A percentile compares a stretch with the other conserved stretches of the same genome.
These are phyloP conservation scores for Rotaria sp. DNA, from an alignment of 2,888 invertebrate species.

Conservation along the genomic window DNA sequence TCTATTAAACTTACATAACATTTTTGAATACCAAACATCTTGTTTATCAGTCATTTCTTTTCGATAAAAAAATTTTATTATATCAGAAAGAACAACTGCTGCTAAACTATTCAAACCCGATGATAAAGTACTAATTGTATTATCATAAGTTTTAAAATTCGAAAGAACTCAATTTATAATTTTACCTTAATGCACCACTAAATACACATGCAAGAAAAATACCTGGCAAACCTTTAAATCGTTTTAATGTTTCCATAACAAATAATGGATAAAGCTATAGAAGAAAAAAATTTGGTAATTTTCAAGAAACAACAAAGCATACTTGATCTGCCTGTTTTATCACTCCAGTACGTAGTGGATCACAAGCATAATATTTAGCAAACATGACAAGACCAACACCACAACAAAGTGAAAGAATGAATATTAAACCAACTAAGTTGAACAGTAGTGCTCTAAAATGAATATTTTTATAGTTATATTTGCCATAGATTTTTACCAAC, in stretches of 20 bases:
- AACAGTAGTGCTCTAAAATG: background rate
- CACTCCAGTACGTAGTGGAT: background rate
- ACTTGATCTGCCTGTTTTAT: background rate
- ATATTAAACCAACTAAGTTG: background rate
- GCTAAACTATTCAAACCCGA: slow-evolving; percentile 35
- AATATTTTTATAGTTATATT: background rate
- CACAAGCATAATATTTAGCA: background rate
- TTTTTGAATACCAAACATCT: slow-evolving; percentile 4
- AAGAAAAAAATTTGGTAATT: background rate
- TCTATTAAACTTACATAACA: background rate
- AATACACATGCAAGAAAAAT: slow-evolving; percentile 91
- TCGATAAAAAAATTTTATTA: slow-evolving; percentile 29
- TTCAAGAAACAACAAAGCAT: background rate
- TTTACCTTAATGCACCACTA: slow-evolving; percentile 75
- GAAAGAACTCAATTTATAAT: too few relatives aligned
- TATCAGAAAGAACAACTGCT: slow-evolving; percentile 31
- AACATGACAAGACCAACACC: background rate
- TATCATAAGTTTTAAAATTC: too few relatives aligned
- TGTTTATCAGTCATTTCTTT: background rate
- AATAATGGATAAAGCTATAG: slow-evolving; percentile 64
- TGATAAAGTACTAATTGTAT: slow-evolving; percentile 6
- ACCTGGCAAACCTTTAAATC: slow-evolving; percentile 72
- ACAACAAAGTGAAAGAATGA: background rate
- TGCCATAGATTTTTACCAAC: background rate
- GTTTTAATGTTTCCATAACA: slow-evolving; percentile 74